Evolutionary conservation across 2,113 vertebrate species (phyloP), one percentile per base, ranked within the genome.

Genomic region (Chlamydotis undulata): DNA sequence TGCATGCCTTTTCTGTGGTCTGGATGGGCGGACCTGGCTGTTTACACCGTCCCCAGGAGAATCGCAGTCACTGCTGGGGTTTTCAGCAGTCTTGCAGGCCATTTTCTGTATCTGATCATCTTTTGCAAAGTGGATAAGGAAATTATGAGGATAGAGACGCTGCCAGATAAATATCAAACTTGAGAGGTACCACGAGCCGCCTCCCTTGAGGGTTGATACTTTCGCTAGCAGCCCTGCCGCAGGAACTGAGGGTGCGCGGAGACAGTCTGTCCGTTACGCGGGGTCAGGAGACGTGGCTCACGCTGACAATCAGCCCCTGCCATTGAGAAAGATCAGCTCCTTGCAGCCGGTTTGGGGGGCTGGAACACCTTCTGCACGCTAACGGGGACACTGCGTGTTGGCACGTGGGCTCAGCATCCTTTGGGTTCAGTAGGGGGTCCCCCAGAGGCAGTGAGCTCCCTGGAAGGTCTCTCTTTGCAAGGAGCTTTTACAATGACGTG

Each of bases 231-330:
- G 53, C 55, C 25, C 45, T 61, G 64, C 37, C 7, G 37, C 37
- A 37, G 37, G 37, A 37, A 37, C 37, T 9, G 37, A 37, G 37
- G 37, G 33, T 33, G 37, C 28, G 29, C 35, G 24, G 50, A 25
- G 35, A 25, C 35, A 33, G 16, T 57, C 52, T 2, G 1, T 14
- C 37, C 1, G 2, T 67, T 35, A 12, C 0, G 6, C 6, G 10
- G 60, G 39, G 63, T 61, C n/a, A 25, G 74, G 64, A 87, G 39
- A 33, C 9, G 2, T 6, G 26, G 33, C 57, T 59, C 31, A 3
- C 7, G 1, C 52, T 43, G 59, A 18, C 25, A 22, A n/a, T 39
- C 5, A 52, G 49, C 9, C 52, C 21, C 31, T 31, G 37, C 13
- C 63, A n/a, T 24, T 43, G 8, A 10, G 63, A 35, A 26, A 76